Percentiles rank a stretch among this genome's conserved stretches.
These are phyloP conservation scores for Drosophila sechellia DNA, from an alignment of 1,140 invertebrate species.

Conservation along the genomic window DNA sequence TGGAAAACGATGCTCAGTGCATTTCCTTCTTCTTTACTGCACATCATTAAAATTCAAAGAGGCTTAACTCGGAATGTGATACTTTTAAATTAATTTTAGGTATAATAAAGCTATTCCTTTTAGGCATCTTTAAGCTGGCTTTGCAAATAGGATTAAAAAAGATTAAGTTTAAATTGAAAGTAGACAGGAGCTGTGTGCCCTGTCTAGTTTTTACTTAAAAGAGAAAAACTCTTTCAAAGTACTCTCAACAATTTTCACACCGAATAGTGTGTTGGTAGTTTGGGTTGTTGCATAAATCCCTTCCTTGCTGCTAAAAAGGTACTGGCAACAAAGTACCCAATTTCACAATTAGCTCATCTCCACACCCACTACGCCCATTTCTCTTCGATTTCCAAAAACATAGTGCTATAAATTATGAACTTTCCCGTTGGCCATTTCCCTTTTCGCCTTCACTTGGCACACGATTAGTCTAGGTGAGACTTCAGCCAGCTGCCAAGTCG, in stretches of 20 bases:
- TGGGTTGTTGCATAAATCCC: not conserved
- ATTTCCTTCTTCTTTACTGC: not conserved
- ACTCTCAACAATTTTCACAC: constrained; percentile 14
- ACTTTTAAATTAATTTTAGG: not conserved
- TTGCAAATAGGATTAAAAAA: not conserved
- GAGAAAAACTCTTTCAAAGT: constrained; percentile 10
- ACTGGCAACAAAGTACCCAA: constrained; percentile 20
- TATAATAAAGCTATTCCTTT: not conserved
- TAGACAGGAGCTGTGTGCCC: not conserved
- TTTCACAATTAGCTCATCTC: constrained; percentile 28
- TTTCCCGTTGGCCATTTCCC: constrained; percentile 46
- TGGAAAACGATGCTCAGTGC: not conserved
- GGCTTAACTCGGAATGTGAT: not conserved
- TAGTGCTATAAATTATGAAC: constrained; percentile 55
- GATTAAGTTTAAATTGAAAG: no score
- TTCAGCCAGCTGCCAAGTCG: constrained; percentile 51
- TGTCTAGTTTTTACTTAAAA: not conserved
- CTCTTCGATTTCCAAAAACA: constrained; percentile 47
- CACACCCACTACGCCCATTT: constrained; percentile 3
- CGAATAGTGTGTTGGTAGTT: not conserved
- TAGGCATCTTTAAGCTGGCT: not conserved
- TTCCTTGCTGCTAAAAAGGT: not conserved
- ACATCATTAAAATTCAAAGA: not conserved
- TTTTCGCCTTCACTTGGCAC: constrained; percentile 44
- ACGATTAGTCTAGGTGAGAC: constrained; percentile 53